Conservation (phyloP, 2,888 invertebrate species). For the Hyppa rectilinea region DNA sequence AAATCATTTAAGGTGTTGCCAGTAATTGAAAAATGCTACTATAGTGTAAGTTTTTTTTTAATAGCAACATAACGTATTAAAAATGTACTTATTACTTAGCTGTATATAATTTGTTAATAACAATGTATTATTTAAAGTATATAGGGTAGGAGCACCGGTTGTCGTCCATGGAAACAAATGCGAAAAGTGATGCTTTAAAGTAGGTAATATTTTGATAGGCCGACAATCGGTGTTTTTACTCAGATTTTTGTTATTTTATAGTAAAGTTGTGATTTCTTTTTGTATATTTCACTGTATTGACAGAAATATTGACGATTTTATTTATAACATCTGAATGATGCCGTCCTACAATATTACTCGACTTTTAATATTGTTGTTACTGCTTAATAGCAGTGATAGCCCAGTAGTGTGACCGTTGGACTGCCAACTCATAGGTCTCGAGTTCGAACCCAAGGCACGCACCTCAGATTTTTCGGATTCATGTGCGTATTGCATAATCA, state of each 20-base stretch:
- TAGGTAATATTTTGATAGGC: slow-evolving; percentile 33
- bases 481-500: too few species aligned
- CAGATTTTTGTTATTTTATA: slow-evolving; percentile 45
- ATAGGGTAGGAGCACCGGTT: slow-evolving; percentile 30
- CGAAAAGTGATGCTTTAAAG: slow-evolving; percentile 48
- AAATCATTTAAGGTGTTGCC: slow-evolving; percentile 39
- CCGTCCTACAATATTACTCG: slow-evolving; percentile 36
- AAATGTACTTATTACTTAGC: slow-evolving; percentile 65
- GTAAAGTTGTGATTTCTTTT: slow-evolving; percentile 58
- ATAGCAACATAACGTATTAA: slow-evolving; percentile 59
- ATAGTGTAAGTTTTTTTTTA: slow-evolving; percentile 45
- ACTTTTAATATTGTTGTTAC: slow-evolving; percentile 27
- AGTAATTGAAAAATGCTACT: slow-evolving; percentile 48
- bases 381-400: too few species aligned
- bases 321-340: slow-evolving; percentile 12
- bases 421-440: too few species aligned
- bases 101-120: slow-evolving; percentile 53
- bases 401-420: too few species aligned
- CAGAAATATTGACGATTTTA: slow-evolving; percentile 46
- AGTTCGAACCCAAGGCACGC: too few species aligned
- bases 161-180: slow-evolving; percentile 15
- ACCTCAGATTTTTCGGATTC: too few species aligned
- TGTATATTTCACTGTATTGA: slow-evolving; percentile 12
- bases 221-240: slow-evolving; percentile 25
- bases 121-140: slow-evolving; percentile 49